Conservation (phyloP, 2,113 vertebrate species). For the Myotis davidii region DNA sequence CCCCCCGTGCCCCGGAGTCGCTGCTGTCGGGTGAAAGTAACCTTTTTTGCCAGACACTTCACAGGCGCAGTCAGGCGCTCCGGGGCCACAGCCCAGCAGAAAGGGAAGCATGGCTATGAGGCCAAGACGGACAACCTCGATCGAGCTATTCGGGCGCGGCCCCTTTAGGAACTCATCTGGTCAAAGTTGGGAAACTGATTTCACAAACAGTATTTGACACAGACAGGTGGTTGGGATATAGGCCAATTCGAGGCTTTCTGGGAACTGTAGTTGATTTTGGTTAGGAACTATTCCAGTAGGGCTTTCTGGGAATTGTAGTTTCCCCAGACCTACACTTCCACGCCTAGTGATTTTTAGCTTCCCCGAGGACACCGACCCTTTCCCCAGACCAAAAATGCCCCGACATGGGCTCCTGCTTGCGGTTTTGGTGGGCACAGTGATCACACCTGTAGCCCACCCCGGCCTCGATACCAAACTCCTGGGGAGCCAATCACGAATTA, state of each 20-base stretch:
- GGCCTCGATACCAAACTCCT: background rate
- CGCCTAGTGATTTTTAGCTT: background rate
- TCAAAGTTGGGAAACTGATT: background rate
- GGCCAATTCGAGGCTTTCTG: slow-evolving; percentile 63
- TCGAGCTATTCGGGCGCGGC: too few relatives aligned
- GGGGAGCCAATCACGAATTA: background rate
- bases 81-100: background rate
- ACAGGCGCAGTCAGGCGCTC: background rate
- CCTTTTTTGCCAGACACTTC: background rate
- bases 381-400: background rate
- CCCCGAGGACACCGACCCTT: background rate
- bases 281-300: slow-evolving; percentile 8
- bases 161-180: background rate
- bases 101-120: background rate
- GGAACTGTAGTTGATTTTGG: slow-evolving; percentile 74
- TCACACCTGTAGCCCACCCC: background rate
- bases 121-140: background rate
- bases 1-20: background rate
- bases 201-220: background rate
- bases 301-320: slow-evolving; percentile 79
- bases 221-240: background rate
- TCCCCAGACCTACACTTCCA: background rate
- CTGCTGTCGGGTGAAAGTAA: background rate
- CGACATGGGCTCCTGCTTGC: background rate
- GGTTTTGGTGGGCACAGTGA: background rate